Evolutionary conservation across 2,888 invertebrate genomes (phyloP), one percentile per base, ranked within the genome.

Genomic region (Cinara cedri): DNA sequence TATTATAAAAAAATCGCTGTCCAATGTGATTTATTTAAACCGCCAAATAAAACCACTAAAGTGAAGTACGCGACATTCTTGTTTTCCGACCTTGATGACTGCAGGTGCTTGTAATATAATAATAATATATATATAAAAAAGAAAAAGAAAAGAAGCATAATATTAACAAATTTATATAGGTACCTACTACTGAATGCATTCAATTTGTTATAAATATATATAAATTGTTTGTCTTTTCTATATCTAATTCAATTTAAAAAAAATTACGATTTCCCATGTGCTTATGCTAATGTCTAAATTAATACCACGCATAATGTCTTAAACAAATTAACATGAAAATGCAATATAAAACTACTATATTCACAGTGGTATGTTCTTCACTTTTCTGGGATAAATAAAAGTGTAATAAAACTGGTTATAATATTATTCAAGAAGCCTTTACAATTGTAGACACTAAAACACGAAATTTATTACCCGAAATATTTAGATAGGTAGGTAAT

Each of bases 321-420:
- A 54, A 75, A 65, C 24, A 54, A 54, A 75, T 65, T 65, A 75
- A 75, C 74, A 75, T 75, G 74, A 42, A 75, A 75, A 75, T 44
- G 63, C 63, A 65, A 75, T 75, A 65, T 65, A 65, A 63, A 65
- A 54, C 49, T 44, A 24, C 49, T 72, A 26, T 54, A 26, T 62
- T 54, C 34, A 34, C 60, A 1, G 2, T 16, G 34, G 13, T 46
- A 60, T 60, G 24, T 44, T 60, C 46, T 57, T 46, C n/a, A n/a
- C 46, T 4, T 60, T 60, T 60, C 1, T 60, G 9, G 3, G 26
- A 26, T 26, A 60, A 60, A 60, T 60, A 60, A 19, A 63, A 63
- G 34, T 63, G 62, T 63, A 63, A 63, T 42, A 63, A 65, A 75
- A 75, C 74, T 24, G 74, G 74, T 75, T 75, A 65, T 75, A 24